These are phyloP conservation scores for Daubentonia madagascariensis DNA, from an alignment of 2,113 vertebrate genomes.

Conservation along the genomic window DNA sequence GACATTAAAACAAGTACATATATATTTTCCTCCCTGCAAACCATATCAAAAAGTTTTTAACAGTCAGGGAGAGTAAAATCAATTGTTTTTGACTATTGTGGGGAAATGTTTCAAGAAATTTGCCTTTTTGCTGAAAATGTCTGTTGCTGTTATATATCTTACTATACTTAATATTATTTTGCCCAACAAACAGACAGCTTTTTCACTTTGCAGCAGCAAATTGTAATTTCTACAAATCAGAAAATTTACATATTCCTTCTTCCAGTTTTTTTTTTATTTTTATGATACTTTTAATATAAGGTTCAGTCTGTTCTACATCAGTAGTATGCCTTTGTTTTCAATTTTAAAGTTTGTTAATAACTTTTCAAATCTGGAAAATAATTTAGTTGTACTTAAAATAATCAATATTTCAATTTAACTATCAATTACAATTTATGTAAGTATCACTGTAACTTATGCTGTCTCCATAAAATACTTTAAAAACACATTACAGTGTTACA, in stretches of 20 bases:
- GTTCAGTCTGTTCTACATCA: not conserved
- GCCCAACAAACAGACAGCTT: no score
- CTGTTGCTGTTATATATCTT: not conserved
- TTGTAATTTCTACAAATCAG: accelerated
- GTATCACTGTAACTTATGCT: not conserved
- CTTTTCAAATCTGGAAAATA: not conserved
- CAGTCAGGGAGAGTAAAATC: not conserved
- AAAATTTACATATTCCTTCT: not conserved
- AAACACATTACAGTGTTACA: not conserved
- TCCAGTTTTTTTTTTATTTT: not conserved
- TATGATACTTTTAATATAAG: not conserved
- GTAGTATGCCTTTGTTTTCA: not conserved
- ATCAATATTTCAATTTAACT: not conserved
- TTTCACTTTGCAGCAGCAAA: not conserved
- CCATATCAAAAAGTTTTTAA: not conserved
- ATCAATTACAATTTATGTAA: not conserved
- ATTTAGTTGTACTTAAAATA: not conserved
- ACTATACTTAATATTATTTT: not conserved
- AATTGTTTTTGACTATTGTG: not conserved
- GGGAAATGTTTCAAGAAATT: not conserved
- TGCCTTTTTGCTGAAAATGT: not conserved
- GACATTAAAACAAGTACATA: not conserved
- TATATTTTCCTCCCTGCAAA: not conserved
- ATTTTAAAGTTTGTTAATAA: not conserved
- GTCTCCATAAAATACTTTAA: not conserved